A percentile compares a stretch with the other conserved stretches of the same genome.
phyloP scores from a whole-genome alignment of 2,888 invertebrate species.

The Stramonita haemastoma region DNA sequence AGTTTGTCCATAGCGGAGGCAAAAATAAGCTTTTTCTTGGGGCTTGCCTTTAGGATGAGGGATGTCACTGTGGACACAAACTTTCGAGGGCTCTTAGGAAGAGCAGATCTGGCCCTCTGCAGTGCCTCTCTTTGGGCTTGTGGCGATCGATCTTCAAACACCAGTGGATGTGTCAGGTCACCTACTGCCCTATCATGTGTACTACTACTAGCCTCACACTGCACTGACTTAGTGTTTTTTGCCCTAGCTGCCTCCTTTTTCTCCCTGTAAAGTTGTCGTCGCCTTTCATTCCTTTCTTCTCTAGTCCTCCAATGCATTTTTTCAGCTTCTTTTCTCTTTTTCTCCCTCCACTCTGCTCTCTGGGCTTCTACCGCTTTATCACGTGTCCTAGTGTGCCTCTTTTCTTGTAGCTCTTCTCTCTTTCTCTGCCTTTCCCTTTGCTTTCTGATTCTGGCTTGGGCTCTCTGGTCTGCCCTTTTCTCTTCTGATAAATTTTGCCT shows the following conservation, averaged over 20 bases:
- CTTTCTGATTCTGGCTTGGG: too few species aligned
- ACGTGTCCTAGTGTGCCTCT: too few species aligned
- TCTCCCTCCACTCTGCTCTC: too few species aligned
- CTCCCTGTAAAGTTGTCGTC: too few species aligned
- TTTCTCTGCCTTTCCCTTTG: too few species aligned
- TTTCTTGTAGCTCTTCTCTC: too few species aligned
- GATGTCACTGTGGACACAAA: background rate
- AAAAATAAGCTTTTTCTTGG: background rate
- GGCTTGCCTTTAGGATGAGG: background rate
- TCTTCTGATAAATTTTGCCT: background rate
- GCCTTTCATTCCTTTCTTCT: too few species aligned
- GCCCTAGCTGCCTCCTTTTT: background rate
- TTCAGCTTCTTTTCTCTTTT: too few species aligned
- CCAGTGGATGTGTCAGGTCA: background rate
- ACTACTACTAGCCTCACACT: background rate
- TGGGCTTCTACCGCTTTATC: too few species aligned
- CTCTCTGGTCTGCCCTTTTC: background rate
- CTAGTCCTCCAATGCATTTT: too few species aligned
- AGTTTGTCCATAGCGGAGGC: background rate
- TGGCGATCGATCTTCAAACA: background rate
- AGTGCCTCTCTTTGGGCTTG: slow-evolving; percentile 19
- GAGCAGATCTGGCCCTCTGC: slow-evolving; percentile 19
- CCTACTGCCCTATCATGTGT: background rate
- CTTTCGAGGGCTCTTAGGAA: slow-evolving; percentile 7
- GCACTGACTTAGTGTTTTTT: background rate